These are phyloP conservation scores for Branchellion lobata DNA, from an alignment of 2,888 invertebrate genomes.

Conservation along the genomic window DNA sequence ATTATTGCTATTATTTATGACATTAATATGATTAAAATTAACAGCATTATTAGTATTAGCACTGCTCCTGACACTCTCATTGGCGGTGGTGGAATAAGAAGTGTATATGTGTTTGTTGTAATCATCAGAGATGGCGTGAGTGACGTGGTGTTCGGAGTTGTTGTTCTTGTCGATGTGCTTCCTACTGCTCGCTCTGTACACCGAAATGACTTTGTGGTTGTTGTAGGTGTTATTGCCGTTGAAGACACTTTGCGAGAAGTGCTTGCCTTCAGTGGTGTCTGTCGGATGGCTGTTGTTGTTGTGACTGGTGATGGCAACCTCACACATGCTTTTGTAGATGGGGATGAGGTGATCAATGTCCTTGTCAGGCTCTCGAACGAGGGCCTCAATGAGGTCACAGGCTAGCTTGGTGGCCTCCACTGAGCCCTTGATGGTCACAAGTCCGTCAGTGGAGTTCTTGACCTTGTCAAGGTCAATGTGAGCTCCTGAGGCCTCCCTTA, in stretches of 20 bases:
- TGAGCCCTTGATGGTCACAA: conserved; percentile 92
- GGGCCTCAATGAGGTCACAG: conserved; percentile 80
- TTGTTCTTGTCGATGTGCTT: no score
- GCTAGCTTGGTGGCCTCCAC: conserved; percentile 90
- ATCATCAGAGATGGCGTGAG: no score
- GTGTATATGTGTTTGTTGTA: no score
- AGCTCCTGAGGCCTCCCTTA: conserved; percentile 91
- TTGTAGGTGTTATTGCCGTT: background rate
- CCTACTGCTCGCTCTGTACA: background rate
- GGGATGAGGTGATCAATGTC: conserved; percentile 56
- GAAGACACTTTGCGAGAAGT: background rate
- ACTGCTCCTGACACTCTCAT: no score
- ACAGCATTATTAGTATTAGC: no score
- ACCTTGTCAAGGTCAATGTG: conserved; percentile 98
- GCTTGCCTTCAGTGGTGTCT: background rate
- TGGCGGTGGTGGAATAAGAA: no score
- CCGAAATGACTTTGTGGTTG: background rate
- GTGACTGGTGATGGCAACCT: conserved; percentile 39
- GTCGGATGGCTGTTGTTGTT: conserved; percentile 15
- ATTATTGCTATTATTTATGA: background rate
- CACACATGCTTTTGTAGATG: conserved; percentile 43
- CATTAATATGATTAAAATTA: no score
- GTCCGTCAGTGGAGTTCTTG: conserved; percentile 67
- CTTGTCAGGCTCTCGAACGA: conserved; percentile 88
- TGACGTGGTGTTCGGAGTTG: no score